Conservation (phyloP, 2,888 invertebrate species). For the Cosmorhoe ocellata region DNA sequence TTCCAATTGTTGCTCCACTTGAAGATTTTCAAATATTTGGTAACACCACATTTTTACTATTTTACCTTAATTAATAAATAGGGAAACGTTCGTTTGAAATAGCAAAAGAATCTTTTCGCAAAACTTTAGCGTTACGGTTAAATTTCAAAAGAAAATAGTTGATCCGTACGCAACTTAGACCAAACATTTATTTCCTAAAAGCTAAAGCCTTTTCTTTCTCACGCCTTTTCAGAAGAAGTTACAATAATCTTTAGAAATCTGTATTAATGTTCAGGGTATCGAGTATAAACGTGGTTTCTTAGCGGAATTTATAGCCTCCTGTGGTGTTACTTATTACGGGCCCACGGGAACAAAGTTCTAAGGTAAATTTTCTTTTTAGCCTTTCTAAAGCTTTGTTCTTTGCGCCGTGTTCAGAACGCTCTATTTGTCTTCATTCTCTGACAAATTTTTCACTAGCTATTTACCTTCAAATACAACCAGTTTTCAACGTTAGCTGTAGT, state of each 20-base stretch:
- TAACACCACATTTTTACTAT: too few relatives aligned
- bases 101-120: too few relatives aligned
- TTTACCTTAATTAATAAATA: too few relatives aligned
- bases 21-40: too few relatives aligned
- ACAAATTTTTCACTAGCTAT: constrained; percentile 25
- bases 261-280: constrained; percentile 57
- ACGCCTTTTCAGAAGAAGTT: constrained; percentile 37
- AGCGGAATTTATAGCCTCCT: constrained; percentile 52
- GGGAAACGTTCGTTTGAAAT: too few relatives aligned
- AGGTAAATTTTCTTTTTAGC: constrained; percentile 49
- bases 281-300: constrained; percentile 57
- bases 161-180: constrained; percentile 1
- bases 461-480: constrained; percentile 13
- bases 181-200: constrained; percentile 26
- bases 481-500: background rate
- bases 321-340: constrained; percentile 56
- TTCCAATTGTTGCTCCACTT: too few relatives aligned
- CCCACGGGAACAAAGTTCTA: constrained; percentile 47
- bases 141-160: too few relatives aligned
- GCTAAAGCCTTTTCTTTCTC: constrained; percentile 25
- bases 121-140: too few relatives aligned
- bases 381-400: constrained; percentile 50
- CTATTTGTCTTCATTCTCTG: constrained; percentile 34
- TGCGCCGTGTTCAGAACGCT: constrained; percentile 29
- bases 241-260: constrained; percentile 57